Conservation (phyloP, 1,140 invertebrate species). For the Orius laevigatus region DNA sequence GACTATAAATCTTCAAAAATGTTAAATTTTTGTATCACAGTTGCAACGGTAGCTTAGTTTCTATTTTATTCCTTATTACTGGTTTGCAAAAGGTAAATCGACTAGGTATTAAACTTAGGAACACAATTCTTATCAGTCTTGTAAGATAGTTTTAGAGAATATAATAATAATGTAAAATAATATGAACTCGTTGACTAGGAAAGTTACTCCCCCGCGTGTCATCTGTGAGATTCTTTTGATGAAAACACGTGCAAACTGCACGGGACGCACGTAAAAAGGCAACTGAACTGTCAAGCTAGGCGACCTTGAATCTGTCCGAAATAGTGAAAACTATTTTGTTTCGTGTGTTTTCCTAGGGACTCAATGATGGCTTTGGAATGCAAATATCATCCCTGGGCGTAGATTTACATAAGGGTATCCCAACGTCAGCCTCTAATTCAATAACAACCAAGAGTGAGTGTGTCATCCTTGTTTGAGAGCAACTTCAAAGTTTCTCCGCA, state of each 20-base stretch:
- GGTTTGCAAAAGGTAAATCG: constrained; percentile 5
- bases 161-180: constrained; percentile 8
- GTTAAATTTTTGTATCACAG: neutral
- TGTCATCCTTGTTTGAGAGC: too few species aligned
- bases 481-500: too few species aligned
- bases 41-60: neutral
- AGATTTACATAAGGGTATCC: too few species aligned
- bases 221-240: constrained; percentile 8
- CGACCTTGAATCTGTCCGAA: constrained; percentile 7
- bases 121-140: constrained; percentile 2
- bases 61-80: constrained; percentile 2
- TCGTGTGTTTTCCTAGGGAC: too few species aligned
- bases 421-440: too few species aligned
- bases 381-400: too few species aligned
- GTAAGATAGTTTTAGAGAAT: constrained; percentile 1
- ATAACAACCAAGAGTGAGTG: too few species aligned
- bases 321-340: too few species aligned
- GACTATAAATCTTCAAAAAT: too few species aligned
- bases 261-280: constrained; percentile 1
- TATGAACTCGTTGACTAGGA: constrained; percentile 10
- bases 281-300: constrained; percentile 10
- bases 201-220: constrained; percentile 9
- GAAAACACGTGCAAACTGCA: constrained; percentile 9
- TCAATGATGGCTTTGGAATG: too few species aligned
- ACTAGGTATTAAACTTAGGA: too few species aligned